Base-by-base conservation (phyloP, 2,888 invertebrate genomes). In the Dusona sp. region DNA sequence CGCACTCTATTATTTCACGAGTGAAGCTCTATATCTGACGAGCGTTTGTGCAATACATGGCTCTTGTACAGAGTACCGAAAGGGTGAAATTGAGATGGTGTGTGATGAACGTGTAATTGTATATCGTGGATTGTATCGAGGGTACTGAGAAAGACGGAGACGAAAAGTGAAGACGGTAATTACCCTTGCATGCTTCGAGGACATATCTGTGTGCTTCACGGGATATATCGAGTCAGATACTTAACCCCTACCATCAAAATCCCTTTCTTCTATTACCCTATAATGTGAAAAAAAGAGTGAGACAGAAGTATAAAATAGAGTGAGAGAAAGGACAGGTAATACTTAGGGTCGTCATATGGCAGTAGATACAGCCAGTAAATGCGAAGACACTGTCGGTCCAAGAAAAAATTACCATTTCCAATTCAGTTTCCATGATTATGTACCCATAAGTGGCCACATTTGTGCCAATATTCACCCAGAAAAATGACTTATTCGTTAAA, bases 111-210 rank as follows among this genome's bases (percentile, higher is more conserved):
- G 79, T 79, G 64, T 77, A 67, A 70, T 72, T 8, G 19, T 57
- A 45, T 79, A 74, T 79, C 74, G 42, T 16, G 57, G n/a, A 22
- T 51, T 38, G 61, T 64, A 73, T 81, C 48, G 73, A 65, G 54
- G 79, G 45, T 67, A 74, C 67, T 36, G 85, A 79, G 82, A 70
- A 57, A 79, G 87, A 84, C 82, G 75, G 77, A 77, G 83, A 83
- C 16, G 70, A 29, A 68, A 86, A 45, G 65, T 54, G 42, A 61
- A 81, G 45, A 68, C 75, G 83, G 88, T 90, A 91, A 92, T 92
- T 93, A 91, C 90, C 90, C 88, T 94, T 92, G 94, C 94, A 94
- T 94, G 94, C 92, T 93, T 90, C 89, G 90, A 93, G 92, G 93
- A 93, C 92, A 93, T 94, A 93, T 94, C 93, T 93, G 90, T 79